Base-by-base conservation (phyloP, 23 tunicate genomes). In the Ascidia mentula region DNA sequence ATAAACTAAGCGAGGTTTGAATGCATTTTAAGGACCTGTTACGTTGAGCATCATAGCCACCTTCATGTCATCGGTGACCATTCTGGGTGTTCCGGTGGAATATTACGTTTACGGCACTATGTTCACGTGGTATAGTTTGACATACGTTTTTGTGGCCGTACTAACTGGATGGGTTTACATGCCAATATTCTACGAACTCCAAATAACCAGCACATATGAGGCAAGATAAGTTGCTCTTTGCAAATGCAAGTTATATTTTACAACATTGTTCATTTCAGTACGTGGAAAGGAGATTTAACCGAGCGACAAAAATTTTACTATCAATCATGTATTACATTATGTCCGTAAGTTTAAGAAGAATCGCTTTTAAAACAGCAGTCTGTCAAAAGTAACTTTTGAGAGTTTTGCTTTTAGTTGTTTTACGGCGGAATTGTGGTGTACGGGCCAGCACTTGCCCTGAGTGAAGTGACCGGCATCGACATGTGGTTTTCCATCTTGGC, bases 401-500 rank as follows among this genome's bases (percentile, higher is more conserved):
- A 12, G 15, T 53, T 53, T 3, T 53, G 28, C 26, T 40, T 33
- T 40, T 72, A 92, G 98, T 34, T 81, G 45, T n/a, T 93, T 12
- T 93, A 93, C 72, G 98, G 98, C 13, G 98, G 98, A 37, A 82
- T 93, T 9, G 98, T 93, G 9, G 81, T 87, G 8, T 93, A 93
- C 36, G 98, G 98, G 28, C 98, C 98, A 34, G 90, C 98, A 1
- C 73, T 93, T 18, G 98, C 98, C 15, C 40, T 93, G 69, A 93
- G 87, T 59, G 88, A 88, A 80, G 92, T 74, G 5, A 93, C 98
- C 0, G 98, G 98, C 7, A 69, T 93, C 38, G 79, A 93, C 45
- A 59, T 85, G 86, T 93, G 98, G 98, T 70, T 87, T 34, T 84
- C 89, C 13, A 93, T 93, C 31, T 33, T 93, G 18, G 33, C 95